Evolutionary conservation across 2,888 invertebrate genomes (phyloP), one percentile per base, ranked within the genome.

Genomic region (Drosophila tripunctata): DNA sequence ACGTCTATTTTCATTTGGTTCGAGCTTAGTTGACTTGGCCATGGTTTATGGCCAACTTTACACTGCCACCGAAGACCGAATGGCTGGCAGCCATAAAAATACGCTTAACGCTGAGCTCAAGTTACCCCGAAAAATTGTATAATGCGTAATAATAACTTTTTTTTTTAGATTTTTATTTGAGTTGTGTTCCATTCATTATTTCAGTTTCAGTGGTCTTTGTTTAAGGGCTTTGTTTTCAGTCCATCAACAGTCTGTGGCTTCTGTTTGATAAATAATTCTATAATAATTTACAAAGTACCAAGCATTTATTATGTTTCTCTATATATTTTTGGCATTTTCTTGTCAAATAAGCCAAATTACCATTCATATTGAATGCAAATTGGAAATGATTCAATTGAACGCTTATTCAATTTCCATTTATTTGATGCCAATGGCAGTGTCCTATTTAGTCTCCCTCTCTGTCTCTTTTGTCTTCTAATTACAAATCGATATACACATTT

Each of bases 401-500:
- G 64, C 21, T 40, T 38, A 64, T 64, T 68, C 52, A 65, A 72
- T 73, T 68, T 64, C 38, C 65, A 64, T 52, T 64, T 50, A 41
- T 51, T 58, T 14, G 21, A 43, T 50, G 57, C 68, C 57, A 41
- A 45, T 61, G 33, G 41, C 38, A 33, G 31, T 17, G 45, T 19
- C 17, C 24, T 3, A 17, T 15, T 12, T 27, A 15, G 4, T 14
- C 2, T 15, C 8, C 6, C 45, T 38, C n/a, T 36, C 3, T 19
- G 19, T 19, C 12, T 31, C 48, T 14, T 10, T 10, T 10, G 10
- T 41, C 41, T 30, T 40, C 60, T 69, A 78, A 78, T 75, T 78
- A 76, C 63, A 81, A 78, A 82, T 79, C 79, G 83, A 85, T 85
- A 85, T 48, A 61, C 56, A 58, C 82, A 79, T 82, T 81, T 65